Conservation (phyloP, 2,113 vertebrate species). For the Ochotona princeps region DNA sequence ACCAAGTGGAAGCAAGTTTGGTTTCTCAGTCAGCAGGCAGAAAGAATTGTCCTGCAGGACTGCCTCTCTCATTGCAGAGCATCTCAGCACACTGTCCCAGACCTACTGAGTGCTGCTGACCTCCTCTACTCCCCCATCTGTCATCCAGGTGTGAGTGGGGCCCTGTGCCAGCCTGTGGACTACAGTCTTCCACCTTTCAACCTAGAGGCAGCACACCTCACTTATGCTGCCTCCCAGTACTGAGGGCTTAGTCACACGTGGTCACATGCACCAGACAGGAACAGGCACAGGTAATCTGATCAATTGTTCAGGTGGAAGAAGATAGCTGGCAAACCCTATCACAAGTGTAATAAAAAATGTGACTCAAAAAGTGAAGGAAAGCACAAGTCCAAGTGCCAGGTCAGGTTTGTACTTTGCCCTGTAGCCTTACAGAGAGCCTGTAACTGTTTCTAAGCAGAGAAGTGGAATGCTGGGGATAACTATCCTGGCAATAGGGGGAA, state of each 20-base stretch:
- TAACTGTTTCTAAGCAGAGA: background rate
- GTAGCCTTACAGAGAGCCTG: background rate
- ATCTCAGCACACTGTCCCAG: no score
- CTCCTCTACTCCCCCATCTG: no score
- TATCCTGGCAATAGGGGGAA: background rate
- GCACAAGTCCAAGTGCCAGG: background rate
- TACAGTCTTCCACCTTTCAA: no score
- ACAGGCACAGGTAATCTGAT: background rate
- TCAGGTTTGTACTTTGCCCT: background rate
- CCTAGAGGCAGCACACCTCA: background rate
- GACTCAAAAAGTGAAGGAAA: background rate
- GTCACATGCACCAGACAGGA: background rate
- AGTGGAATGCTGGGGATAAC: background rate
- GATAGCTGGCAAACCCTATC: background rate
- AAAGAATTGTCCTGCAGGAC: no score
- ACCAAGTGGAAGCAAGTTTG: no score
- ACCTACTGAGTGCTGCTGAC: no score
- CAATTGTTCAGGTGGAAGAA: background rate
- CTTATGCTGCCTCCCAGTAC: background rate
- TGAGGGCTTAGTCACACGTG: background rate
- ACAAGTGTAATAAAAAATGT: conserved; percentile 38
- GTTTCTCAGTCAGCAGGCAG: no score
- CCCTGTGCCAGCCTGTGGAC: background rate
- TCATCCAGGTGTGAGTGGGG: no score
- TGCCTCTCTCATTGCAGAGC: no score